Evolutionary conservation across 2,113 vertebrate genomes (phyloP).

Genomic region (Pogonocichla stellata): DNA sequence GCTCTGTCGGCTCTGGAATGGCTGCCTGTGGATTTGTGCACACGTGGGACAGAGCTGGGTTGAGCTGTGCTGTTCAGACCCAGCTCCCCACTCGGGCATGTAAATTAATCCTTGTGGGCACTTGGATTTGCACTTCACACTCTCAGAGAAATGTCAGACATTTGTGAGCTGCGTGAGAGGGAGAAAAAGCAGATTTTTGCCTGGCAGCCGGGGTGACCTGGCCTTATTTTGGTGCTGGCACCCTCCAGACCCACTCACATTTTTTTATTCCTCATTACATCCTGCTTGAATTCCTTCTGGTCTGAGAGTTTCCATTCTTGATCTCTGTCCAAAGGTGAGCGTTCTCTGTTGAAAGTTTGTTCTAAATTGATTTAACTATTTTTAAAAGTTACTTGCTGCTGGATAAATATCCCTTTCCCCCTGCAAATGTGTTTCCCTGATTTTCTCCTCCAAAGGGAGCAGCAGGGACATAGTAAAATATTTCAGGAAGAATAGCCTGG

Average conservation of each 20-base stretch:
- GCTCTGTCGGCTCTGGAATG: background rate
- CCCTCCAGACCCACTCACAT: background rate
- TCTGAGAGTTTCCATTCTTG: constrained; percentile 66
- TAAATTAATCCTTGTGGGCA: background rate
- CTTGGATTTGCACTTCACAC: constrained; percentile 17
- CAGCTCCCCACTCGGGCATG: background rate
- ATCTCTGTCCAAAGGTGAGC: constrained; percentile 35
- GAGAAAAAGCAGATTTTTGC: background rate
- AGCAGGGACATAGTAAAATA: background rate
- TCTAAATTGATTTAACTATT: constrained; percentile 57
- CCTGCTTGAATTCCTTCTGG: constrained; percentile 48
- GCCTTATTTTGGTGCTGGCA: background rate
- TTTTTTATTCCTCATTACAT: constrained; percentile 21
- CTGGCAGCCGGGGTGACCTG: background rate
- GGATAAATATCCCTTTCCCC: constrained; percentile 35
- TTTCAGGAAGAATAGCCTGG: constrained; percentile 17
- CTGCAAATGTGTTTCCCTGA: background rate
- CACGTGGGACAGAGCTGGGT: background rate
- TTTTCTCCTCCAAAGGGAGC: constrained; percentile 7
- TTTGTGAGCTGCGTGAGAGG: background rate
- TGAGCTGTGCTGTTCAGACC: background rate
- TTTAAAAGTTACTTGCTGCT: constrained; percentile 30
- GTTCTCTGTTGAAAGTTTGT: background rate
- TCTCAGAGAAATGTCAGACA: constrained; percentile 13
- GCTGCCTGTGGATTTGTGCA: background rate